Conservation (phyloP, 2,888 invertebrate genomes). For the Macropis europaea region DNA sequence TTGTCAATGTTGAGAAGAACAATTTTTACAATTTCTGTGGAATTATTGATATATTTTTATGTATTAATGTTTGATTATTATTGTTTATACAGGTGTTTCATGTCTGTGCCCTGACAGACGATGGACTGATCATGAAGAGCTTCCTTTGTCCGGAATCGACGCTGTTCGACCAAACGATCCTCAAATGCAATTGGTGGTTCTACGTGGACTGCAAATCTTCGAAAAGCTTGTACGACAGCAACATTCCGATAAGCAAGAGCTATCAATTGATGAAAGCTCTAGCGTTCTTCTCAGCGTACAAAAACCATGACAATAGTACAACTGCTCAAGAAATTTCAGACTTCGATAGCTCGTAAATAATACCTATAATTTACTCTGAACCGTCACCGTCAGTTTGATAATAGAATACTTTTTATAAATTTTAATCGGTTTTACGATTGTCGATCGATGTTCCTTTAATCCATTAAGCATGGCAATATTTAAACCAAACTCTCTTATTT, state of each 20-base stretch:
- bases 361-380: background rate
- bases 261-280: slow-evolving; percentile 95
- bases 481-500: background rate
- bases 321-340: slow-evolving; percentile 47
- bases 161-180: slow-evolving; percentile 93
- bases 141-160: slow-evolving; percentile 95
- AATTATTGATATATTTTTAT: background rate
- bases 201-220: slow-evolving; percentile 94
- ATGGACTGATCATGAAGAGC: slow-evolving; percentile 94
- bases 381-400: background rate
- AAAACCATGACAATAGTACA: slow-evolving; percentile 82
- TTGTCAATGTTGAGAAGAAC: too few species aligned
- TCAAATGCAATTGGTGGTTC: slow-evolving; percentile 97
- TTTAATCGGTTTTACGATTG: slow-evolving; percentile 45
- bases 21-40: too few species aligned
- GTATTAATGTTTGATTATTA: background rate
- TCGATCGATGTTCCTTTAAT: slow-evolving; percentile 33
- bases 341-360: slow-evolving; percentile 17
- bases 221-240: slow-evolving; percentile 90
- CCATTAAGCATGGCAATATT: slow-evolving; percentile 28
- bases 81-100: slow-evolving; percentile 87
- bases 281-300: slow-evolving; percentile 93
- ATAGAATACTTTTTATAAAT: background rate
- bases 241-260: slow-evolving; percentile 94
- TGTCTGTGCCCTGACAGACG: slow-evolving; percentile 93